Conservation (phyloP, 1,140 invertebrate species). For the Formica selysi region DNA sequence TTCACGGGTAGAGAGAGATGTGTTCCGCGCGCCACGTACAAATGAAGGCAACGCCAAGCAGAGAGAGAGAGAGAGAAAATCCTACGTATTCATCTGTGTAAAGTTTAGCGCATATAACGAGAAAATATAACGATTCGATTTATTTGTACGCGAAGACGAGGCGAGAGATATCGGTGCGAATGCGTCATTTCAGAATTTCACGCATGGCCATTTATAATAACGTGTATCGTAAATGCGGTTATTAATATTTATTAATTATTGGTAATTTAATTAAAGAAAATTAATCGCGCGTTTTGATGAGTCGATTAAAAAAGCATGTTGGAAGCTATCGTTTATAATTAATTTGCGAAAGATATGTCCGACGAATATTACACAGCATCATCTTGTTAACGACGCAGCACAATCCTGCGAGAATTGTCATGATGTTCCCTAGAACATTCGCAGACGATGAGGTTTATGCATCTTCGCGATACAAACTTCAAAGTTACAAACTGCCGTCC, state of each 20-base stretch:
- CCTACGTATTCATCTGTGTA: background rate
- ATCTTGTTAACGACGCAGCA: constrained; percentile 25
- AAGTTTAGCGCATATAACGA: constrained; percentile 4
- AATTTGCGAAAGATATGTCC: background rate
- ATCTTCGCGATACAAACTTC: constrained; percentile 62
- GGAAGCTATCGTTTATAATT: background rate
- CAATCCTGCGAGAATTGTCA: constrained; percentile 50
- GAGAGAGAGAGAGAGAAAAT: background rate
- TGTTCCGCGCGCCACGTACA: background rate
- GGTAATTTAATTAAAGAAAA: background rate
- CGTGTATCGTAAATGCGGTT: background rate
- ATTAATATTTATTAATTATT: constrained; percentile 14
- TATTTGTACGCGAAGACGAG: background rate
- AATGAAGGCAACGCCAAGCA: constrained; percentile 8
- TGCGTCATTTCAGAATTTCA: background rate
- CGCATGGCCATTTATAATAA: too few relatives aligned
- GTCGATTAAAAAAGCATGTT: background rate
- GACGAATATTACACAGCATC: constrained; percentile 22
- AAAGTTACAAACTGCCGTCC: constrained; percentile 62
- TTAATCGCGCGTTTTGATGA: background rate
- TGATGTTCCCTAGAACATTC: constrained; percentile 29
- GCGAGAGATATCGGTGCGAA: background rate
- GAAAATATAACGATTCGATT: constrained; percentile 15
- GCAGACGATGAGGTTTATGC: constrained; percentile 28
- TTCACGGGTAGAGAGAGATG: background rate